Conservation (phyloP, 1,140 invertebrate species). For the Lepidostoma basale region DNA sequence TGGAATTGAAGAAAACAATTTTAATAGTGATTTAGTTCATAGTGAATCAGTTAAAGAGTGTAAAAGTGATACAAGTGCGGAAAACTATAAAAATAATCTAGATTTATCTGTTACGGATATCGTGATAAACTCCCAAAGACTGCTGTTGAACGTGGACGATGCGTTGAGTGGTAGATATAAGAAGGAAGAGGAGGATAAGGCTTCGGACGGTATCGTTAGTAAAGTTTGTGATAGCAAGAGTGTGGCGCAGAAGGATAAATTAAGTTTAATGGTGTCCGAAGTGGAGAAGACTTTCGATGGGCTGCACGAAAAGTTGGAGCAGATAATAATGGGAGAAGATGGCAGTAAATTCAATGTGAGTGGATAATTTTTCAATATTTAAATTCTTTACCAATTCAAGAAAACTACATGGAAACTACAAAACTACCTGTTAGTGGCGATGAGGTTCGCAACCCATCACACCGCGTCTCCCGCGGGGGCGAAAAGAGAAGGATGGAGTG, state of each 20-base stretch:
- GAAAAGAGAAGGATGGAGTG: too few relatives aligned
- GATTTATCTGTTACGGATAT: slow-evolving; percentile 51
- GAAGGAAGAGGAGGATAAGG: slow-evolving; percentile 2
- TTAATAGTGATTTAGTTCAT: too few relatives aligned
- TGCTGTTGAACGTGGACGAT: slow-evolving; percentile 56
- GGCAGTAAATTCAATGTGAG: slow-evolving; percentile 25
- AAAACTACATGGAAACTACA: too few relatives aligned
- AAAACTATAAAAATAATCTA: slow-evolving; percentile 9
- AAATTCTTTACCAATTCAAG: too few relatives aligned
- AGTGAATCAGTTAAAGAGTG: too few relatives aligned
- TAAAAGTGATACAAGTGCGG: too few relatives aligned
- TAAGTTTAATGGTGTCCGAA: slow-evolving; percentile 29
- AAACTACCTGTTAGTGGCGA: too few relatives aligned
- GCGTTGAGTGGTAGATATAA: slow-evolving; percentile 50
- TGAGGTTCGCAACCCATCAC: too few relatives aligned
- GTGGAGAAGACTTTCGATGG: slow-evolving; percentile 37
- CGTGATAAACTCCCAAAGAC: slow-evolving; percentile 56
- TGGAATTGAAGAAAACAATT: too few relatives aligned
- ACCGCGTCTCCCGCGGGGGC: too few relatives aligned
- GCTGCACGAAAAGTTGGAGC: slow-evolving; percentile 36
- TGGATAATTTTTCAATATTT: too few relatives aligned
- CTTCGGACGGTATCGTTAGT: slow-evolving; percentile 32
- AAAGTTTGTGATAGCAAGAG: slow-evolving; percentile 15
- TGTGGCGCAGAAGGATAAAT: slow-evolving; percentile 11
- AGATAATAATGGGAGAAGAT: slow-evolving; percentile 28